Percentiles rank a stretch among this genome's conserved stretches.
Evolutionary conservation across 2,113 vertebrate genomes (phyloP).

Genomic region (Aix galericulata): DNA sequence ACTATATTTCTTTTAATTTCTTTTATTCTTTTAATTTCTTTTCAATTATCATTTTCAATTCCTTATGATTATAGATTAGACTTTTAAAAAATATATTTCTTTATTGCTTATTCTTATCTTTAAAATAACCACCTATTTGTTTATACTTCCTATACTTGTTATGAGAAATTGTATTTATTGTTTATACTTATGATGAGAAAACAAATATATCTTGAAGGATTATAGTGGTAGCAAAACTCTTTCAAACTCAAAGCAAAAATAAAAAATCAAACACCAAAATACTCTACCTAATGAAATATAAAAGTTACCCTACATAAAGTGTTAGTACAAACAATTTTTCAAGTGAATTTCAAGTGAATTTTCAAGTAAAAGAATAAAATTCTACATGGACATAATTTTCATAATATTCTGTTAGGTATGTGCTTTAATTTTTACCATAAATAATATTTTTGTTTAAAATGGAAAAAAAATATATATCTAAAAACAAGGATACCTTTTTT

Average conservation of each 20-base stretch:
- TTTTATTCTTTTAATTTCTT: no score
- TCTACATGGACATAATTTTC: neutral
- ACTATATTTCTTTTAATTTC: neutral
- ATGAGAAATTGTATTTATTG: neutral
- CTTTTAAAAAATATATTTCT: neutral
- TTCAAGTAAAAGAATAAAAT: neutral
- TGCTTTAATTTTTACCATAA: neutral
- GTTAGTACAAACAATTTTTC: neutral
- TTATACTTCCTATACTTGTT: neutral
- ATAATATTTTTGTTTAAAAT: neutral
- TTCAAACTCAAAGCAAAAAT: neutral
- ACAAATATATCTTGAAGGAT: neutral
- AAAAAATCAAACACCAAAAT: neutral
- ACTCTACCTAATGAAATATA: neutral
- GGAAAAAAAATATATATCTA: neutral
- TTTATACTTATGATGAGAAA: neutral
- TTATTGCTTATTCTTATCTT: neutral
- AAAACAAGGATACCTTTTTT: neutral
- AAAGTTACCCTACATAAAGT: neutral
- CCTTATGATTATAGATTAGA: neutral
- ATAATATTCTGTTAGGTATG: neutral
- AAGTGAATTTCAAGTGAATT: neutral
- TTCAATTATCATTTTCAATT: neutral
- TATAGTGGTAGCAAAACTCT: neutral
- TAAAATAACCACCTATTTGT: neutral